These are phyloP conservation scores for Apamea anceps DNA, from an alignment of 2,888 invertebrate species.

Conservation along the genomic window DNA sequence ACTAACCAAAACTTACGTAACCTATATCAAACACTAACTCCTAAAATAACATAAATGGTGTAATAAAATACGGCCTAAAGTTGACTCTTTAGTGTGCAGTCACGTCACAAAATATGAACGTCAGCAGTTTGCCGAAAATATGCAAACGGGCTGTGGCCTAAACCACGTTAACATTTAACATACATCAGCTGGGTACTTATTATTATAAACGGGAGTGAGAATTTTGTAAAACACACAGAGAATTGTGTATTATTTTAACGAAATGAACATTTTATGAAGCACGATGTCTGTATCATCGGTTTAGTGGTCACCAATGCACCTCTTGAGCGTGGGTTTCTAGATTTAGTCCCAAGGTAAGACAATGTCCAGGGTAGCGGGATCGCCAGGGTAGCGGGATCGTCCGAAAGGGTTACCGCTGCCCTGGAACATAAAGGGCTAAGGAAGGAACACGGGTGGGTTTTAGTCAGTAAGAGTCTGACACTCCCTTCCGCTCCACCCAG, in stretches of 20 bases:
- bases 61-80: constrained; percentile 25
- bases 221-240: constrained; percentile 30
- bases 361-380: too few species aligned
- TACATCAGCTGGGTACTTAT: constrained; percentile 19
- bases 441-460: too few species aligned
- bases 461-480: too few species aligned
- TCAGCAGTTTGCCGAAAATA: constrained; percentile 47
- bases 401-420: too few species aligned
- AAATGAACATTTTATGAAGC: not conserved
- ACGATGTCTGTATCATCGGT: not conserved
- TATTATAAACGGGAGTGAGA: constrained; percentile 22
- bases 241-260: not conserved
- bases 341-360: not conserved
- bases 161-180: constrained; percentile 30
- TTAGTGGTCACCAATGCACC: not conserved
- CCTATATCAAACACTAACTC: not conserved
- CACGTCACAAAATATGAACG: constrained; percentile 52
- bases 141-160: constrained; percentile 36
- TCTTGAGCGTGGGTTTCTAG: not conserved
- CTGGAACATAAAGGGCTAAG: too few species aligned
- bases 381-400: too few species aligned
- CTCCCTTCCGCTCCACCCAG: too few species aligned
- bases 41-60: constrained; percentile 2
- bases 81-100: constrained; percentile 41
- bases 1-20: not conserved